These are phyloP conservation scores for Amblyopsis rosae DNA, from an alignment of 2,113 vertebrate genomes.

Conservation along the genomic window DNA sequence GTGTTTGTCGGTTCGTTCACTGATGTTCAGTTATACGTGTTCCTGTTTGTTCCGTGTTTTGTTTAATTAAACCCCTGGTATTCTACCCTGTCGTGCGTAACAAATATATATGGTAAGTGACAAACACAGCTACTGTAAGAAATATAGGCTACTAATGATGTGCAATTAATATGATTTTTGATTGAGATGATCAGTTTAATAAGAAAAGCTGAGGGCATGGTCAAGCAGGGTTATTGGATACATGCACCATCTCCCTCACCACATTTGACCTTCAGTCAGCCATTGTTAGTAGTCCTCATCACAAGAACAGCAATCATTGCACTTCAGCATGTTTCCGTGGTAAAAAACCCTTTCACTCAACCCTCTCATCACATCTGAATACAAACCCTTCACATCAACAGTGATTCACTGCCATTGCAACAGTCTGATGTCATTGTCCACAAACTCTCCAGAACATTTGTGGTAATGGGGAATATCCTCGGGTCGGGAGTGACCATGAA, in stretches of 20 bases:
- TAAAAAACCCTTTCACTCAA: not conserved
- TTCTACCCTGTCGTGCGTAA: no score
- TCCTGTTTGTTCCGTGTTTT: no score
- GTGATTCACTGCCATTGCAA: conserved; percentile 5
- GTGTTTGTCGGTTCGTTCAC: no score
- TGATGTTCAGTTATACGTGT: no score
- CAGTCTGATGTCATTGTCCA: conserved; percentile 46
- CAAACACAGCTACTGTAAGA: no score
- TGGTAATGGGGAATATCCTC: conserved; percentile 46
- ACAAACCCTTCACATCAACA: not conserved
- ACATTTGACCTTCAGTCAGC: conserved; percentile 46
- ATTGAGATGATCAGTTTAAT: no score
- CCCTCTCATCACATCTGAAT: not conserved
- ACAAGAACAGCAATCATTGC: conserved; percentile 55
- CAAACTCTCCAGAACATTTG: conserved; percentile 46
- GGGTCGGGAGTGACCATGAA: conserved; percentile 38
- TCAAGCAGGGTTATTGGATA: no score
- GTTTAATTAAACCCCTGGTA: no score
- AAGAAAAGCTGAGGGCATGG: no score
- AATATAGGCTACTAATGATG: no score
- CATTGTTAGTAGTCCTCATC: conserved; percentile 56
- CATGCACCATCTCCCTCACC: conserved; percentile 21
- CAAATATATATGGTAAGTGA: no score
- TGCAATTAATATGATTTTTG: no score
- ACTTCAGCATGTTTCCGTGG: conserved; percentile 30